Evolutionary conservation across 2,113 vertebrate genomes (phyloP), one percentile per base, ranked within the genome.

Genomic region (Enhydra lutris): DNA sequence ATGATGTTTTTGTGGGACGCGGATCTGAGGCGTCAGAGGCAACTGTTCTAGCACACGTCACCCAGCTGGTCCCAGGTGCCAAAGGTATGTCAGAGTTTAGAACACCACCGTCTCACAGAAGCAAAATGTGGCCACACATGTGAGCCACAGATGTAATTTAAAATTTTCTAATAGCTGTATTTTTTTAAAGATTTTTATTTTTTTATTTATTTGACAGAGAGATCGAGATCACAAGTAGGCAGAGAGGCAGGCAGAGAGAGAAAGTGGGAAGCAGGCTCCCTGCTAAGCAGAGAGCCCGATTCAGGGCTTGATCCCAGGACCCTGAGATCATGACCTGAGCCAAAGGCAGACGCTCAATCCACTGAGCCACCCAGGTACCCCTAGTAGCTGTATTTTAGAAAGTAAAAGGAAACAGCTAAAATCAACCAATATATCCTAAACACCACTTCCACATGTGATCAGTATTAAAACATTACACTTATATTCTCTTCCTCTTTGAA

Each of bases 1-100:
- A 34, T 0, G 1, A 13, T 2, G 14, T 23, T 12, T 21, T 39
- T 78, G 74, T 7, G 39, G 57, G 57, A n/a, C 20, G n/a, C 20
- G 13, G 45, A 6, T 39, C 18, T 12, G 18, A 59, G 52, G 18
- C 55, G 21, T 29, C 9, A 29, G 29, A 47, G 84, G 82, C 21
- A 6, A 9, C 2, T 29, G 34, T 50, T 14, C 63, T 36, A 10
- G 34, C 4, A 7, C 4, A 13, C 31, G 10, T 11, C 1, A 2
- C 42, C n/a, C 42, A 7, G 11, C 6, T 0, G 2, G 20, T 69
- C 52, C 61, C 42, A 17, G 13, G 39, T 26, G 4, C 85, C n/a
- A 31, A 47, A 52, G 67, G 1, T 6, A n/a, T 7, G 5, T 31
- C 14, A 31, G 31, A 74, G 65, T 36, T 13, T 0, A 34, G 73